Base-by-base conservation (phyloP, 2,888 invertebrate genomes). In the Macroteleia sp. region DNA sequence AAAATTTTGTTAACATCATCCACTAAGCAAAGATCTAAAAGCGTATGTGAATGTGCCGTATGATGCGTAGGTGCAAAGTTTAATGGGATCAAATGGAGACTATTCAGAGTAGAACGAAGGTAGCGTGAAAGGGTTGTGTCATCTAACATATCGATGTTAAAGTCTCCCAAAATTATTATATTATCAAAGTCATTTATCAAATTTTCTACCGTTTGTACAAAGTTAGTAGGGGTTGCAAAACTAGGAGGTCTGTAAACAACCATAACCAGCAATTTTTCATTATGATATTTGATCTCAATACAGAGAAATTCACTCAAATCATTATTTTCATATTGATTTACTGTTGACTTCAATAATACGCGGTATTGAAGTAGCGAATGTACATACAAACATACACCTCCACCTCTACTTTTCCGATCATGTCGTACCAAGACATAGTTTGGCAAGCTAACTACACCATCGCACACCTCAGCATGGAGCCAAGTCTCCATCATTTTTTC, bases 91-190 rank as follows among this genome's bases (percentile, higher is more conserved):
- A 62, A 17, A 28, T 30, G n/a, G 25, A 22, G 1, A 0, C 8
- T 3, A 2, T 5, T 10, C 5, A 62, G 9, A 9, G 17, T 9
- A 41, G 12, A 1, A n/a, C 19, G 17, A 36, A 48, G 48, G 22
- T 46, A 20, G 3, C 8, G 6, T 4, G 25, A 1, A 19, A 16
- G 19, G 3, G 20, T 3, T 5, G 6, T 1, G 12, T 42, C 10
- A 12, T n/a, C 16, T 5, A 30, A 8, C 25, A 62, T 36, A 16
- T 62, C 28, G 4, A 48, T 36, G 39, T 62, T 62, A 5, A 62
- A 36, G 16, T 62, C 61, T 4, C 62, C 62, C 48, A 62, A 5
- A 1, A 62, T 36, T 1, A 48, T n/a, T 10, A 48, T 16, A 28
- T 62, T 9, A n/a, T 22, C 36, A 14, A 14, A 50, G 10, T 50